phyloP scores from a whole-genome alignment of 64 coral and sea anemone genomes.

The Actinia equina region DNA sequence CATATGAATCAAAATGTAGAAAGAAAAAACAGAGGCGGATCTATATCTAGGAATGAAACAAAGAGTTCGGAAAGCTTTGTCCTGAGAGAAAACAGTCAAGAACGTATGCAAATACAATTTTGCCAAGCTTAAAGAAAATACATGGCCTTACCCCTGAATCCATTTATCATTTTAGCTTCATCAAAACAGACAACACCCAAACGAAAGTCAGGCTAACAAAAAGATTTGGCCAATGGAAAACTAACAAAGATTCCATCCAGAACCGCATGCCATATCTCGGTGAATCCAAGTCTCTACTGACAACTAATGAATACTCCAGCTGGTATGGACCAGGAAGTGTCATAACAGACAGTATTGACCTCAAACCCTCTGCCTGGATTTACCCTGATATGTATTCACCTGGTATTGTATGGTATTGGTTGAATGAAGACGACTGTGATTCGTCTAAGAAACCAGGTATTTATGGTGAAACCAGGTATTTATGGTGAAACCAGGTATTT shows the following conservation, averaged over 20 bases:
- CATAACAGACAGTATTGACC: slow-evolving; percentile 4
- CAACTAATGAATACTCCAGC: not conserved
- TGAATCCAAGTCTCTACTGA: slow-evolving; percentile 15
- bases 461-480: too few species aligned
- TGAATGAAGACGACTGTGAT: slow-evolving; percentile 56
- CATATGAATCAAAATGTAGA: too few species aligned
- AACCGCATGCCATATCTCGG: slow-evolving; percentile 48
- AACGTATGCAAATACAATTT: too few species aligned
- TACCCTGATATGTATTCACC: slow-evolving; percentile 45
- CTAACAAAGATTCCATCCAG: slow-evolving; percentile 6
- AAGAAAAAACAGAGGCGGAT: too few species aligned
- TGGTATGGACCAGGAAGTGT: slow-evolving; percentile 35
- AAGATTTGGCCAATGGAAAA: slow-evolving; percentile 38
- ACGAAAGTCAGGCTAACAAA: slow-evolving; percentile 36
- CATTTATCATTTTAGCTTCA: slow-evolving; percentile 23
- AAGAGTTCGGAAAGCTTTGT: too few species aligned
- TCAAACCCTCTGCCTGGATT: slow-evolving; percentile 45
- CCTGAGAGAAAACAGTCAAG: too few species aligned
- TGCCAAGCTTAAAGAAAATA: too few species aligned
- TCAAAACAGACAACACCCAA: slow-evolving; percentile 42
- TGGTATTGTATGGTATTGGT: slow-evolving; percentile 59
- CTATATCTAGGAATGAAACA: too few species aligned
- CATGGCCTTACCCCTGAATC: too few species aligned
- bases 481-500: too few species aligned
- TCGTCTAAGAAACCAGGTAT: slow-evolving; percentile 11